Evolutionary conservation across 2,888 invertebrate genomes (phyloP), one percentile per base, ranked within the genome.

Genomic region (Megamerina dolium): DNA sequence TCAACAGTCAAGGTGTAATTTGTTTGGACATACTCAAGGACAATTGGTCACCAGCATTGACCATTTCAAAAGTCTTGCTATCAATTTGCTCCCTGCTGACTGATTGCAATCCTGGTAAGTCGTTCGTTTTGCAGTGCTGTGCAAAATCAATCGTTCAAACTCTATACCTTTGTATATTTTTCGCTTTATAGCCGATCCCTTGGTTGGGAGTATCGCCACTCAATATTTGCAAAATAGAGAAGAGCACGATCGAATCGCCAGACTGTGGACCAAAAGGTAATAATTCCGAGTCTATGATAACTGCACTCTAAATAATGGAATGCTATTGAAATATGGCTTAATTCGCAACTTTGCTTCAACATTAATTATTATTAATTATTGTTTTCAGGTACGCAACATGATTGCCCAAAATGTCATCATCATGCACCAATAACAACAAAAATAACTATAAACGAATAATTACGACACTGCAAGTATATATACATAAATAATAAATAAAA

Each of bases 1-100:
- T 99, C 71, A 96, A 96, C 79, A 93, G 92, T 70, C 94, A 95
- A 76, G 97, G 97, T 48, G 93, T 93, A 48, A 96, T 97, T 70
- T 97, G 96, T 73, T 80, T 97, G 75, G 96, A 96, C 73, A 95
- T 96, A 63, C 80, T 95, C 58, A 95, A 96, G 75, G 95, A 96
- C 74, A 95, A 96, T 74, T 99, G 97, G 97, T 94, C 93, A 23
- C 95, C 97, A n/a, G 95, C 96, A 33, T 78, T 97, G 65, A 96
- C 96, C 60, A 94, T 97, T 74, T 93, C 94, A 51, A 96, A 96
- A 78, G 95, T 97, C 57, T 79, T 97, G 61, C 80, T 97, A 57
- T 95, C 95, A 57, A 95, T 99, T 76, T 95, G 95, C 79, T 95
- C 95, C 59, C 80, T 99, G 66, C 81, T 97, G 62, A 95, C 95